phyloP scores from a whole-genome alignment of 2,888 invertebrate genomes.

The Drosophila longiperda region DNA sequence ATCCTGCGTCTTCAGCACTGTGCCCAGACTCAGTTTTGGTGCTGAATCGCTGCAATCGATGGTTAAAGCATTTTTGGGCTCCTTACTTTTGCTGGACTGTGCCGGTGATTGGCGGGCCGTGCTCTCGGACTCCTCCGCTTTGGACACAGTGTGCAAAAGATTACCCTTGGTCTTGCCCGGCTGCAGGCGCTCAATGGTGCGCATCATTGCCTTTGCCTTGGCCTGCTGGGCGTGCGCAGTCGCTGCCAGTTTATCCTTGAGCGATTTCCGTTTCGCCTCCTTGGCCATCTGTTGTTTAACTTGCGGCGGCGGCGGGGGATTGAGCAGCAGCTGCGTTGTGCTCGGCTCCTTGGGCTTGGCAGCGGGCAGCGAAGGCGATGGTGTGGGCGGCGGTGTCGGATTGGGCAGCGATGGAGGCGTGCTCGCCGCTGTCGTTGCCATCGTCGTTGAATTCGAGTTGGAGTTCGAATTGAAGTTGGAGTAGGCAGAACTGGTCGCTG shows the following conservation, averaged over 20 bases:
- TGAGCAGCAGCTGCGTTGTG: conserved; percentile 82
- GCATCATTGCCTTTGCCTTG: conserved; percentile 87
- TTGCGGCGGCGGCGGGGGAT: conserved; percentile 85
- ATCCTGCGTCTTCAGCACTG: conserved; percentile 91
- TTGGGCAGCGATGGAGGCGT: conserved; percentile 19
- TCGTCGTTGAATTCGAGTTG: conserved; percentile 43
- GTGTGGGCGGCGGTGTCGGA: conserved; percentile 29
- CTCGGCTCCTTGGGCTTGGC: conserved; percentile 82
- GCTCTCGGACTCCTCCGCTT: conserved; percentile 87
- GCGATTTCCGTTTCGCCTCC: conserved; percentile 84
- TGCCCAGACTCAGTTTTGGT: conserved; percentile 93
- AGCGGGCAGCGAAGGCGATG: conserved; percentile 43
- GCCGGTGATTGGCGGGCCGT: conserved; percentile 1
- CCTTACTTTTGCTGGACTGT: conserved; percentile 86
- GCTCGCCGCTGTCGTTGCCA: conserved; percentile 39
- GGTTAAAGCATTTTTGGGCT: conserved; percentile 86
- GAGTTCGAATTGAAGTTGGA: conserved; percentile 61
- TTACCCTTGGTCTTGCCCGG: conserved; percentile 96
- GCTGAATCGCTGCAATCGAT: conserved; percentile 89
- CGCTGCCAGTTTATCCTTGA: conserved; percentile 84
- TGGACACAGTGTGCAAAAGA: conserved; percentile 89
- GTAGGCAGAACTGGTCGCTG: conserved; percentile 73
- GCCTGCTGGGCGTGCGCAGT: conserved; percentile 85
- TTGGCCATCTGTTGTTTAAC: conserved; percentile 84
- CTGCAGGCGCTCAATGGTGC: conserved; percentile 93